Conservation (phyloP, 2,113 vertebrate species). For the Spea bombifrons region DNA sequence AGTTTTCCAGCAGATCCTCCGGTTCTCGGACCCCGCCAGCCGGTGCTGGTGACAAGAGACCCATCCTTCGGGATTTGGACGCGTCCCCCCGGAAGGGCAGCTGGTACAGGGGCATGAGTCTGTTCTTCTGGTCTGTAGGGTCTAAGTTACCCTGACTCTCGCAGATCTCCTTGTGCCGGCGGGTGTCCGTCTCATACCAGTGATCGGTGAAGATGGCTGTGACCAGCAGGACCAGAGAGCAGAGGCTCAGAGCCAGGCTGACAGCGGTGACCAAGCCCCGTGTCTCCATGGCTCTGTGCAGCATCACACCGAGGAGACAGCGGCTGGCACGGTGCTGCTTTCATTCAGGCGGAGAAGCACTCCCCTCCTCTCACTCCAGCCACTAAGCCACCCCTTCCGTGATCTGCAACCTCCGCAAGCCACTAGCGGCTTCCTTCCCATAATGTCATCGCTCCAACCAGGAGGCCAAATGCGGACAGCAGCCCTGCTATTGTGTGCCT, state of each 20-base stretch:
- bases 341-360: conserved; percentile 19
- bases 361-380: conserved; percentile 24
- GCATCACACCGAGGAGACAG: conserved; percentile 39
- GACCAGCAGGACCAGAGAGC: conserved; percentile 73
- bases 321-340: conserved; percentile 29
- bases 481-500: not conserved
- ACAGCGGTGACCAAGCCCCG: conserved; percentile 70
- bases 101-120: conserved; percentile 87
- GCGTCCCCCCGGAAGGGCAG: conserved; percentile 76
- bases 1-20: conserved; percentile 76
- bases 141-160: conserved; percentile 70
- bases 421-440: conserved; percentile 3
- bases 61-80: conserved; percentile 54
- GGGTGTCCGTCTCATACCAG: conserved; percentile 85
- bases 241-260: conserved; percentile 72
- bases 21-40: conserved; percentile 68
- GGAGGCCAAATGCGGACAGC: not conserved
- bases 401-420: conserved; percentile 21
- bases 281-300: conserved; percentile 67
- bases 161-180: conserved; percentile 81
- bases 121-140: conserved; percentile 79
- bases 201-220: conserved; percentile 80
- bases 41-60: conserved; percentile 69
- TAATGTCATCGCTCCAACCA: conserved; percentile 4
- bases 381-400: conserved; percentile 31